Percentiles rank a stretch among this genome's conserved stretches.
Conservation (phyloP, 2,888 invertebrate species). For the Pristionchus japonicus region DNA sequence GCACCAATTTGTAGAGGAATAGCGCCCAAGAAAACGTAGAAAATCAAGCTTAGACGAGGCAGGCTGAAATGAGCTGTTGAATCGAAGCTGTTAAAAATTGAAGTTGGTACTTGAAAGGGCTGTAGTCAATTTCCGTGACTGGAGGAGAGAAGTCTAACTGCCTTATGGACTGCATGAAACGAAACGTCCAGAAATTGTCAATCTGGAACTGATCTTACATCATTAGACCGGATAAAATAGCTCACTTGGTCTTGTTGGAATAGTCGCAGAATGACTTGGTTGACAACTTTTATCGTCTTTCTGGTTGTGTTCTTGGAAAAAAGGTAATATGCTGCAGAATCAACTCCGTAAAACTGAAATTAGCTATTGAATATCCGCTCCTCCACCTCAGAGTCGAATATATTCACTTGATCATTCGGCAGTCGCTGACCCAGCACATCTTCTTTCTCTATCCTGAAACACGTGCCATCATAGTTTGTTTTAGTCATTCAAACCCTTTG, state of each 20-base stretch:
- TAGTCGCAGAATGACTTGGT: neutral
- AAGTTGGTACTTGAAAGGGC: neutral
- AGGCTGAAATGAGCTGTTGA: neutral
- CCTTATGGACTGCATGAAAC: neutral
- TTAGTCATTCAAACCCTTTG: neutral
- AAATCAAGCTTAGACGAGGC: neutral
- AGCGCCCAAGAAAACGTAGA: neutral
- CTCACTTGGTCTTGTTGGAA: neutral
- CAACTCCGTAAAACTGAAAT: neutral
- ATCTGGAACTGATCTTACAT: neutral
- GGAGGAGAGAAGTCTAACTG: neutral
- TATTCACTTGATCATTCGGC: neutral
- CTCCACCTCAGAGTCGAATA: too few species aligned
- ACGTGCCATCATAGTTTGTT: neutral
- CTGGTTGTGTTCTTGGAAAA: neutral
- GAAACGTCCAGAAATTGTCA: neutral
- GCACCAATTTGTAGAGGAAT: neutral
- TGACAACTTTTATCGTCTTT: neutral
- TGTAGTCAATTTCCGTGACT: neutral
- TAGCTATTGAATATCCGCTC: too few species aligned
- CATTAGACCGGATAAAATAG: neutral
- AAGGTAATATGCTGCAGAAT: neutral
- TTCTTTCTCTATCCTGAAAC: neutral
- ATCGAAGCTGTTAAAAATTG: neutral
- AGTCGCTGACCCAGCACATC: neutral